Conservation (phyloP, 2,797 vertebrate species). For the Thalassophryne amazonica region DNA sequence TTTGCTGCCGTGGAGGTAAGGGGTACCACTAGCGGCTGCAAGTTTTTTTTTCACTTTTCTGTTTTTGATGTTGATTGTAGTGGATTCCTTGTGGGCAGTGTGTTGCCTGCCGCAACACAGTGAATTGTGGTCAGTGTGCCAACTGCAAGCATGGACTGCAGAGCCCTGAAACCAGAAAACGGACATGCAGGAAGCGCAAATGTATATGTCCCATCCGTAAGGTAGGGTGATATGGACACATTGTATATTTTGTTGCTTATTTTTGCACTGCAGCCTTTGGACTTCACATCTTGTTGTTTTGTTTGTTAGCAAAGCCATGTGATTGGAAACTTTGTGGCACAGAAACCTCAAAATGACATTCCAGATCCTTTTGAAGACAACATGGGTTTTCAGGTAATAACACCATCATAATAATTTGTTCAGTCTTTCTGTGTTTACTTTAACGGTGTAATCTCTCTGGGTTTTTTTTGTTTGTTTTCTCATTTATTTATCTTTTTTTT, state of each 20-base stretch:
- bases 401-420: background rate
- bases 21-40: too few relatives aligned
- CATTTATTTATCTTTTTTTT: too few relatives aligned
- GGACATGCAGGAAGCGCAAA: slow-evolving; percentile 72
- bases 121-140: slow-evolving; percentile 85
- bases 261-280: background rate
- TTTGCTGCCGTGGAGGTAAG: too few relatives aligned
- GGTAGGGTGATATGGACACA: slow-evolving; percentile 29
- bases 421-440: background rate
- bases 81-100: slow-evolving; percentile 88
- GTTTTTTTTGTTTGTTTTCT: too few relatives aligned
- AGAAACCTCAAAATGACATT: slow-evolving; percentile 31
- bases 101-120: slow-evolving; percentile 79
- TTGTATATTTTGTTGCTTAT: background rate
- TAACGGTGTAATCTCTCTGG: too few relatives aligned
- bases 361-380: slow-evolving; percentile 46
- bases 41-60: too few relatives aligned
- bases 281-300: background rate
- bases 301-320: slow-evolving; percentile 28
- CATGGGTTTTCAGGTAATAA: slow-evolving; percentile 47
- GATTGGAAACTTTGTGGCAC: slow-evolving; percentile 9
- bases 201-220: slow-evolving; percentile 78
- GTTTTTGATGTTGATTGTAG: slow-evolving; percentile 52
- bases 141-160: slow-evolving; percentile 76
- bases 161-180: slow-evolving; percentile 59